These are phyloP conservation scores for Drosophila rubida DNA, from an alignment of 2,888 invertebrate species.

Conservation along the genomic window DNA sequence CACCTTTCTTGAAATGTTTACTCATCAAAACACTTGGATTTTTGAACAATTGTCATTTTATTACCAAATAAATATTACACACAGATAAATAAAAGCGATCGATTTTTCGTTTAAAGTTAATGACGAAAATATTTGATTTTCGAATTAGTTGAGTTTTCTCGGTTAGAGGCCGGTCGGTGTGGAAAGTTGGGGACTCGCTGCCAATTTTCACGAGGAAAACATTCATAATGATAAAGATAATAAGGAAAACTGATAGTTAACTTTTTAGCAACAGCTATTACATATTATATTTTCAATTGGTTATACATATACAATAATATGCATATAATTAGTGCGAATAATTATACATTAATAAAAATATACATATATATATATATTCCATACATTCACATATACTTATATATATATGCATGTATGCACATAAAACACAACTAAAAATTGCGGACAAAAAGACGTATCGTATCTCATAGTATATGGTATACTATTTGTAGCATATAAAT, in stretches of 20 bases:
- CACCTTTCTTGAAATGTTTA: background rate
- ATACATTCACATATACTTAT: conserved; percentile 27
- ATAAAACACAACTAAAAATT: conserved; percentile 50
- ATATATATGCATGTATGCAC: conserved; percentile 45
- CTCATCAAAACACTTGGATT: background rate
- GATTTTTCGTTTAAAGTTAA: conserved; percentile 19
- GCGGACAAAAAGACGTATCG: conserved; percentile 38
- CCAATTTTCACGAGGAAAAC: conserved; percentile 16
- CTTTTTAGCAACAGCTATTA: conserved; percentile 77
- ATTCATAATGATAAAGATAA: conserved; percentile 22
- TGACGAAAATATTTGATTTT: conserved; percentile 12
- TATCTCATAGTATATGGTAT: conserved; percentile 47
- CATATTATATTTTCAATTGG: conserved; percentile 74
- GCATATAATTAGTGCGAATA: conserved; percentile 73
- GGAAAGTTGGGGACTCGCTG: background rate
- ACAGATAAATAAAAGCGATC: conserved; percentile 57
- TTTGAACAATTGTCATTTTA: conserved; percentile 45
- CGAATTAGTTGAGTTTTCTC: conserved; percentile 4
- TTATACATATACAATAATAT: conserved; percentile 68
- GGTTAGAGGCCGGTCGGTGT: conserved; percentile 6
- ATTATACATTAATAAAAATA: conserved; percentile 66
- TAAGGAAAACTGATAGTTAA: conserved; percentile 53
- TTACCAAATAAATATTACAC: conserved; percentile 65
- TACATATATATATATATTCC: conserved; percentile 46
- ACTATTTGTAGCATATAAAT: conserved; percentile 59